A percentile compares a stretch with the other conserved stretches of the same genome.
phyloP scores from a whole-genome alignment of 2,888 invertebrate species.

The Ornithoptera alexandrae region DNA sequence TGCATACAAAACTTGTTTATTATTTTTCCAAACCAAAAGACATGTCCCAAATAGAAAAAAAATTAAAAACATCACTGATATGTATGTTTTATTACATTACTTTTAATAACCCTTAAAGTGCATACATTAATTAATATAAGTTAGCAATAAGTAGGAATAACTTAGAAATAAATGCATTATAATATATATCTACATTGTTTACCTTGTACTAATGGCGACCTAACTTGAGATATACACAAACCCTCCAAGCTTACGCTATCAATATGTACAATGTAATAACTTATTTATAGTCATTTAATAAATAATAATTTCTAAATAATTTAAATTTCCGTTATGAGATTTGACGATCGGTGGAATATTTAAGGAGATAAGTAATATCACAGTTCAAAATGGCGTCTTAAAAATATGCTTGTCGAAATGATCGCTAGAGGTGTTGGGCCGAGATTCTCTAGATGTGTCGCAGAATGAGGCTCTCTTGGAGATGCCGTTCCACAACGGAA shows the following conservation, averaged over 20 bases:
- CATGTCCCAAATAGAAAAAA: constrained; percentile 3
- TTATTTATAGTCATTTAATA: constrained; percentile 70
- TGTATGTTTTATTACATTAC: constrained; percentile 35
- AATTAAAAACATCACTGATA: constrained; percentile 29
- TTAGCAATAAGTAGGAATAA: constrained; percentile 29
- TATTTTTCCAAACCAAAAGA: neutral
- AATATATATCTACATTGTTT: constrained; percentile 37
- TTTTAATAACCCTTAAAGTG: constrained; percentile 31
- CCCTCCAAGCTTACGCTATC: constrained; percentile 40
- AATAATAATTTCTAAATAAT: constrained; percentile 60
- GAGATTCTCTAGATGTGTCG: constrained; percentile 44
- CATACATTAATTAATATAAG: constrained; percentile 32
- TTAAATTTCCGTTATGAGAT: constrained; percentile 41
- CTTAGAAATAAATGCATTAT: constrained; percentile 29
- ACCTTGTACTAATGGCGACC: constrained; percentile 38
- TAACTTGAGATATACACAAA: constrained; percentile 16
- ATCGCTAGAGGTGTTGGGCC: constrained; percentile 42
- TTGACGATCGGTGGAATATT: constrained; percentile 65
- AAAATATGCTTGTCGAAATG: constrained; percentile 58
- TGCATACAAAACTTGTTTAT: neutral
- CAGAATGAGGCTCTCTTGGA: constrained; percentile 64
- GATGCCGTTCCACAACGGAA: constrained; percentile 62
- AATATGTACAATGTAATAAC: constrained; percentile 60
- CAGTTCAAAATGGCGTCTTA: constrained; percentile 75
- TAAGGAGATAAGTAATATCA: constrained; percentile 57